phyloP scores from a whole-genome alignment of 37 sponge, comb jelly and placozoan species.

The Tethya wilhelma region DNA sequence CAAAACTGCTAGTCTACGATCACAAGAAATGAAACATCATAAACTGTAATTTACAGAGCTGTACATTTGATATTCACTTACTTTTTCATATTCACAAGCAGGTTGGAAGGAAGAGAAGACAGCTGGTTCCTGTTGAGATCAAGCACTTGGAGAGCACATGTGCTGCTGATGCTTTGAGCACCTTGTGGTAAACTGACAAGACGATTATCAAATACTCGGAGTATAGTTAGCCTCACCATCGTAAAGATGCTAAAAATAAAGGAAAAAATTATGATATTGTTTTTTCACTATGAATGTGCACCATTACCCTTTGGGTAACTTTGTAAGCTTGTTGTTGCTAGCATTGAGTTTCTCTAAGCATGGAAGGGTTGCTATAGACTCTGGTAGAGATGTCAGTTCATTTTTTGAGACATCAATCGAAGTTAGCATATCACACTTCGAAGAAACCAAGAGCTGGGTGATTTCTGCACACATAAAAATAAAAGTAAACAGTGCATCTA shows the following conservation, averaged over 20 bases:
- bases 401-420: conserved; percentile 65
- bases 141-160: conserved; percentile 35
- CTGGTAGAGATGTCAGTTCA: conserved; percentile 67
- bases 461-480: conserved; percentile 23
- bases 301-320: conserved; percentile 71
- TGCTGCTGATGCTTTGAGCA: conserved; percentile 6
- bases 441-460: conserved; percentile 14
- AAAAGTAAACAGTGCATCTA: not conserved
- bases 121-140: conserved; percentile 75
- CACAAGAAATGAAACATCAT: not conserved
- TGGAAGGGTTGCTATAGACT: conserved; percentile 38
- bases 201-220: conserved; percentile 37
- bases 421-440: conserved; percentile 28
- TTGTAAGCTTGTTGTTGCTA: conserved; percentile 68
- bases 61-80: not conserved
- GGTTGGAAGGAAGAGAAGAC: conserved; percentile 38
- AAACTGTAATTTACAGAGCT: not conserved
- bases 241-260: conserved; percentile 32
- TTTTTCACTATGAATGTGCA: too few species aligned
- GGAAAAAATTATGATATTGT: too few species aligned
- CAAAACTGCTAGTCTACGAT: conserved; percentile 13
- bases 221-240: conserved; percentile 35
- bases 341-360: conserved; percentile 59
- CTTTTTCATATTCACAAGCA: conserved; percentile 25
- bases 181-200: conserved; percentile 54